A percentile compares a stretch with the other conserved stretches of the same genome.
Conservation (phyloP, 2,113 vertebrate genomes). For the Acanthochromis polyacanthus region DNA sequence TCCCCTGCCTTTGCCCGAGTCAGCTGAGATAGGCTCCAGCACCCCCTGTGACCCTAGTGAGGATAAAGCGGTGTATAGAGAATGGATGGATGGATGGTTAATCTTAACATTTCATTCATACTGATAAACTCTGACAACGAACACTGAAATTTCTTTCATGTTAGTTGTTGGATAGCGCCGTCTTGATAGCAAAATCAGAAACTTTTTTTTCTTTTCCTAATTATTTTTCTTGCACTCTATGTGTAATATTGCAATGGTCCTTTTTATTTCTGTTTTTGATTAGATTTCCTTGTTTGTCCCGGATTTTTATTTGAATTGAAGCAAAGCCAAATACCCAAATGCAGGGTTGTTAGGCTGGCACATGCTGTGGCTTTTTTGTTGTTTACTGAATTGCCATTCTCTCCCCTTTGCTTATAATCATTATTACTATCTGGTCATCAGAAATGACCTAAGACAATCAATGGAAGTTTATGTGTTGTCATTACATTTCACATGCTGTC, state of each 20-base stretch:
- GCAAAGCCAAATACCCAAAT: neutral
- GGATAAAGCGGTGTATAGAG: no score
- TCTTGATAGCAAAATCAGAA: neutral
- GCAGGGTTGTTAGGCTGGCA: neutral
- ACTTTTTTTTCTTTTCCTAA: no score
- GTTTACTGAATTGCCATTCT: slow-evolving; percentile 17
- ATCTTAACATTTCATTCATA: neutral
- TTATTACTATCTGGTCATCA: slow-evolving; percentile 32
- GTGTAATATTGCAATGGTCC: neutral
- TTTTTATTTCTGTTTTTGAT: neutral
- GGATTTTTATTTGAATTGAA: slow-evolving; percentile 5
- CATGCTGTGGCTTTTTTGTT: neutral
- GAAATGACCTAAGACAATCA: slow-evolving; percentile 1
- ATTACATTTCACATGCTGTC: slow-evolving; percentile 31
- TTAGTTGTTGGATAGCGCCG: neutral
- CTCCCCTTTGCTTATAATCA: slow-evolving; percentile 7
- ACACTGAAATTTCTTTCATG: neutral
- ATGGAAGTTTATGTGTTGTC: slow-evolving; percentile 15
- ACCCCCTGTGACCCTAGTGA: no score
- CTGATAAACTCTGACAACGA: slow-evolving; percentile 7
- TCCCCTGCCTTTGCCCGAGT: no score
- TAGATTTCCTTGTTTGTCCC: neutral
- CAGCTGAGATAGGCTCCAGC: no score
- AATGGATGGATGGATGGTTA: no score
- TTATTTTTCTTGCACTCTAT: neutral